Percentiles rank a stretch among this genome's conserved stretches.
These are phyloP conservation scores for Spondyliosoma cantharus DNA, from an alignment of 2,797 vertebrate species.

Conservation along the genomic window DNA sequence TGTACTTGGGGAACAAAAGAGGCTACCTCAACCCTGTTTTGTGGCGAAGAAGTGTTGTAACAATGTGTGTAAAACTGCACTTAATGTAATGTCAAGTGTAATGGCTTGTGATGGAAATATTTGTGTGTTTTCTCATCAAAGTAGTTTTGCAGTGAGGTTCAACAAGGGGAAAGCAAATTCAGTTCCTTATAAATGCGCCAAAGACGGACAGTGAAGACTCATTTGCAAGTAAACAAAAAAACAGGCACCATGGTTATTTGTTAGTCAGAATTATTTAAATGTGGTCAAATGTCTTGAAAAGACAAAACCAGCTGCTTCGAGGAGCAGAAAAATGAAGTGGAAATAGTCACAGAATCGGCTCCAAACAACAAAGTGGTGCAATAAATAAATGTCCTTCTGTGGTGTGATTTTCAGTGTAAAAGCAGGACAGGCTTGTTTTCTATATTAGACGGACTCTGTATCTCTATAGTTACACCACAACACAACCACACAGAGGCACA, in stretches of 20 bases:
- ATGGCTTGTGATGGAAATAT: neutral
- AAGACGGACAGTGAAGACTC: slow-evolving; percentile 9
- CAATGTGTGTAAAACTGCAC: neutral
- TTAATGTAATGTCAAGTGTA: neutral
- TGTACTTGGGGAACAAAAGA: neutral
- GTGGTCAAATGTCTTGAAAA: slow-evolving; percentile 39
- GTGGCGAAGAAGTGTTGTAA: neutral
- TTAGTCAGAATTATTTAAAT: slow-evolving; percentile 79
- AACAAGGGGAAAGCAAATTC: slow-evolving; percentile 8
- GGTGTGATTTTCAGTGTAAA: slow-evolving; percentile 21
- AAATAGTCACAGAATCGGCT: neutral
- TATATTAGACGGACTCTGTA: slow-evolving; percentile 21
- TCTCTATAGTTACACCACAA: slow-evolving; percentile 37
- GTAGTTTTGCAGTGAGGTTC: neutral
- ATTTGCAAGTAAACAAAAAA: slow-evolving; percentile 77
- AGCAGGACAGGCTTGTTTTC: slow-evolving; percentile 32
- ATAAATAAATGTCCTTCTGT: slow-evolving; percentile 3
- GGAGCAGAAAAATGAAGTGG: neutral
- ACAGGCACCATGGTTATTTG: slow-evolving; percentile 61
- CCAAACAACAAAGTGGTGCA: neutral
- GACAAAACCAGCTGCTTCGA: neutral
- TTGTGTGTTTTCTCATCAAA: neutral
- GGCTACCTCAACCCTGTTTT: neutral
- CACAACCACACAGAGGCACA: slow-evolving; percentile 28
- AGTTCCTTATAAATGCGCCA: neutral